Base-by-base conservation (phyloP, 1,140 invertebrate genomes). In the Listronotus oregonensis region DNA sequence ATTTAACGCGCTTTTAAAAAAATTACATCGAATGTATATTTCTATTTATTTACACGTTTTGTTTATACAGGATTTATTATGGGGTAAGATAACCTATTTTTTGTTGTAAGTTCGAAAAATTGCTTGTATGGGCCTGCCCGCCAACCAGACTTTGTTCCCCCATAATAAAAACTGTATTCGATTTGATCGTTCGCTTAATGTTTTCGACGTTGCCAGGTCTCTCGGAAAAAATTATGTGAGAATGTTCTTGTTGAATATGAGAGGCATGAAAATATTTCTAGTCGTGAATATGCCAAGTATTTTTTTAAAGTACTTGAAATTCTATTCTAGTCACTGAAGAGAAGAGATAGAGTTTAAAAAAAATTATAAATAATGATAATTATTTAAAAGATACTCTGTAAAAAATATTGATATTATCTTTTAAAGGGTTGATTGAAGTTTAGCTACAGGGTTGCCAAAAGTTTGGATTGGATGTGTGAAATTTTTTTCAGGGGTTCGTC, bases 231-330 rank as follows among this genome's bases (percentile, higher is more conserved):
- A n/a, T n/a, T 50, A 50, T 32, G 50, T 62, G 42, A 62, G 60
- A 63, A 47, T 63, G 60, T 17, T 46, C 37, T n/a, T 39, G 37
- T 64, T 56, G 46, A 21, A 5, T 21, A 37, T 49, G 39, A 52
- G 57, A 67, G 56, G 52, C 17, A 47, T 61, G 59, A 44, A 55
- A 65, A 66, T 68, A 67, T 64, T 64, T 73, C 69, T 73, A 73
- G 71, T 73, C 71, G 63, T 63, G 63, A 49, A 68, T 67, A 65
- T 57, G 66, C 47, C 60, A 63, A 67, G 67, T 72, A 68, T 70
- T 70, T 72, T 71, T 71, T 72, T 65, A 58, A 71, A 52, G 68
- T 73, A 72, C 68, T 70, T 67, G 68, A 66, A 49, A 64, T 44
- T 65, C 21, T 54, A 64, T 64, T 71, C 68, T 70, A 72, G 70